Evolutionary conservation across 2,797 vertebrate genomes (phyloP).

Genomic region (Channa striata): DNA sequence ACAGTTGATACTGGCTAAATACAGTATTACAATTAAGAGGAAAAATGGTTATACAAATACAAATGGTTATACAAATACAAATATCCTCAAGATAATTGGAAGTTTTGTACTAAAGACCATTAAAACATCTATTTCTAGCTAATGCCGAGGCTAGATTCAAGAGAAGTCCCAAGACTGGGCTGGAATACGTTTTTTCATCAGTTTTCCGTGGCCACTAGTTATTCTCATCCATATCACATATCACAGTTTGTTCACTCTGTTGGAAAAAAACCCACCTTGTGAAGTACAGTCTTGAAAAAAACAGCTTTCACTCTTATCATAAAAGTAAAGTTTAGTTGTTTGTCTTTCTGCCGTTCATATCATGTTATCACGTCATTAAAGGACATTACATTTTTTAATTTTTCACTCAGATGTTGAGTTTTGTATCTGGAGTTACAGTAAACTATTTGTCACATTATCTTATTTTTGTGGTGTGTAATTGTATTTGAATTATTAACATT

Average conservation of each 20-base stretch:
- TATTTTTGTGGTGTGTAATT: slow-evolving; percentile 43
- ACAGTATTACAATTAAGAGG: slow-evolving; percentile 9
- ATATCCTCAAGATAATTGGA: background rate
- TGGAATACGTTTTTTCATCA: slow-evolving; percentile 79
- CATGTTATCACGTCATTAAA: slow-evolving; percentile 41
- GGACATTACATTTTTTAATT: slow-evolving; percentile 35
- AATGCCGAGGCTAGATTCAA: background rate
- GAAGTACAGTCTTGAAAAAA: slow-evolving; percentile 4
- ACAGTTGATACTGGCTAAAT: background rate
- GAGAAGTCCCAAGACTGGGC: slow-evolving; percentile 56
- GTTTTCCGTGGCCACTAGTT: slow-evolving; percentile 60
- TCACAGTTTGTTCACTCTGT: slow-evolving; percentile 31
- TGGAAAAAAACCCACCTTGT: slow-evolving; percentile 10
- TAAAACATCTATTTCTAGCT: slow-evolving; percentile 7
- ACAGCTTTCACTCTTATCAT: too few relatives aligned
- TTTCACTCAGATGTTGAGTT: slow-evolving; percentile 21
- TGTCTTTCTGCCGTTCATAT: slow-evolving; percentile 51
- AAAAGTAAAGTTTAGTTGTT: background rate
- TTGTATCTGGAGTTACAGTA: slow-evolving; percentile 4
- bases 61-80: too few relatives aligned
- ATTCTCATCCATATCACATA: slow-evolving; percentile 55
- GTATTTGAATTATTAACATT: slow-evolving; percentile 65
- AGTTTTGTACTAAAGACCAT: background rate
- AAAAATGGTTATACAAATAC: too few relatives aligned
- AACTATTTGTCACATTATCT: background rate